Evolutionary conservation across 2,888 invertebrate species (phyloP).

Genomic region (Phania funesta): DNA sequence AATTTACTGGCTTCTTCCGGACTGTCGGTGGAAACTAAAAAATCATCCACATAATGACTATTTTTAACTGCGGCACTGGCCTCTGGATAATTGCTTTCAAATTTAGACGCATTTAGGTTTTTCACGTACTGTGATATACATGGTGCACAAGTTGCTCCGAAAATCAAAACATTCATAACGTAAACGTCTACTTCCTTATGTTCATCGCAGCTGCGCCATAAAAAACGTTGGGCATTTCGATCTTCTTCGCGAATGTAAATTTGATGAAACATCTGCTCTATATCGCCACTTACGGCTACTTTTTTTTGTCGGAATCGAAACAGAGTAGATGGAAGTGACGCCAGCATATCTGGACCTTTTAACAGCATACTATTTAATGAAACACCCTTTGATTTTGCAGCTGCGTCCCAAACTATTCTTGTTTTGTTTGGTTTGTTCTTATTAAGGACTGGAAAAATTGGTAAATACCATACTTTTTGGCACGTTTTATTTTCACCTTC

Average conservation of each 20-base stretch:
- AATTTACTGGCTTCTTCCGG: background rate
- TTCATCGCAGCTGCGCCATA: background rate
- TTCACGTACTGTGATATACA: background rate
- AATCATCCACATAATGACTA: conserved; percentile 23
- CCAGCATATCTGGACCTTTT: conserved; percentile 50
- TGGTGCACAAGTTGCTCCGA: background rate
- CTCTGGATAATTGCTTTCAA: background rate
- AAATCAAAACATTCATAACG: background rate
- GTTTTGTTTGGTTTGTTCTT: conserved; percentile 48
- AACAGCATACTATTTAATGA: conserved; percentile 55
- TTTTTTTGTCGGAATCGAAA: conserved; percentile 57
- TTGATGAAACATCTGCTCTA: conserved; percentile 59
- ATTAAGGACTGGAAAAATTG: conserved; percentile 66
- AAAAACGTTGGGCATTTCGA: background rate
- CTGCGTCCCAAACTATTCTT: no score
- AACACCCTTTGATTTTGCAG: conserved; percentile 47
- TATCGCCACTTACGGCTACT: conserved; percentile 58
- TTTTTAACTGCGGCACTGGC: background rate
- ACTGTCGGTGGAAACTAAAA: background rate
- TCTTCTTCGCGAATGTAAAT: conserved; percentile 1
- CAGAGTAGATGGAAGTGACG: conserved; percentile 55
- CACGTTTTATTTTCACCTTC: background rate
- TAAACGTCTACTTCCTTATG: background rate
- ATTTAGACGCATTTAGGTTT: background rate
- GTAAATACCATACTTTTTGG: conserved; percentile 69